Evolutionary conservation across 2,797 vertebrate genomes (phyloP).

Genomic region (Poecilia gillii): DNA sequence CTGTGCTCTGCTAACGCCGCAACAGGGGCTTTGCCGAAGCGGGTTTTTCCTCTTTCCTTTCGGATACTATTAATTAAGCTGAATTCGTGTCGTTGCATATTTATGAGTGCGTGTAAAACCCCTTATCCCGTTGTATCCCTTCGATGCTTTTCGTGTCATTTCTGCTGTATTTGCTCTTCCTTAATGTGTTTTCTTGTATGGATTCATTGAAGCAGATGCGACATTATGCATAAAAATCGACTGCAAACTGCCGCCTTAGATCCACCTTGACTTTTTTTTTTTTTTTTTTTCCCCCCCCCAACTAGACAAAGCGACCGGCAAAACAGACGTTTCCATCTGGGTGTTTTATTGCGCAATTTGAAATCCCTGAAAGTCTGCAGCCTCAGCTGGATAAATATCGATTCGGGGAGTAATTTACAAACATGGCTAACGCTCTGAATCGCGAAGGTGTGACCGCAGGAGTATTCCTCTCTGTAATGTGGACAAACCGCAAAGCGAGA

Average conservation of each 20-base stretch:
- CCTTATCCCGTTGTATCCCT: neutral
- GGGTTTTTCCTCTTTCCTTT: neutral
- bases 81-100: neutral
- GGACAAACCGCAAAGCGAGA: slow-evolving; percentile 15
- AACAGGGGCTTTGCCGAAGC: accelerated
- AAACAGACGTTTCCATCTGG: neutral
- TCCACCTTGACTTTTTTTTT: neutral
- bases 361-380: neutral
- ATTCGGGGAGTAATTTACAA: slow-evolving; percentile 5
- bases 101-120: neutral
- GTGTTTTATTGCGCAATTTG: neutral
- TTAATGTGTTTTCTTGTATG: neutral
- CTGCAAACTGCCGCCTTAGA: neutral
- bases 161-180: slow-evolving; percentile 1
- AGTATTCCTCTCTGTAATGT: neutral
- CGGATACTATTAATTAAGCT: neutral
- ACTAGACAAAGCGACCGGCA: neutral
- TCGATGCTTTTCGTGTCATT: neutral
- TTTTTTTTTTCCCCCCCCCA: neutral
- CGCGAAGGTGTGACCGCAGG: neutral
- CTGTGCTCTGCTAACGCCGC: neutral
- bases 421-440: neutral
- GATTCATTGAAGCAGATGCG: neutral
- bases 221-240: neutral
- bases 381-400: neutral